phyloP scores from a whole-genome alignment of 30 jellyfish, hydroid and myxozoan genomes.

The Turritopsis dohrnii region DNA sequence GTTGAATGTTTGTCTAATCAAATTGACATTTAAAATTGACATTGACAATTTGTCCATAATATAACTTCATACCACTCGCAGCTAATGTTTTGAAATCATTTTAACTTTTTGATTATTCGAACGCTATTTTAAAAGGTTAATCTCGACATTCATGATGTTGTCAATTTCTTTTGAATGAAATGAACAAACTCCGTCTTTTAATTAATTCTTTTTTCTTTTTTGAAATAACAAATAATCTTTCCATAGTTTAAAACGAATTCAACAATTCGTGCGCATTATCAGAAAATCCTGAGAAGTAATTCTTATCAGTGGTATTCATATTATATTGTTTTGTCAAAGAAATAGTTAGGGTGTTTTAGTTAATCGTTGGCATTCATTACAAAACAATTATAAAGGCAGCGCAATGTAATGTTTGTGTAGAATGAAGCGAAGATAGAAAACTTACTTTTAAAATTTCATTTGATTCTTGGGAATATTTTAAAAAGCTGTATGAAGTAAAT shows the following conservation, averaged over 20 bases:
- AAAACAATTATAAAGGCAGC: not conserved
- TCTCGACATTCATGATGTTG: not conserved
- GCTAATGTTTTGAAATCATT: not conserved
- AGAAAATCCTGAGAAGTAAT: not conserved
- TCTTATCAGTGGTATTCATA: not conserved
- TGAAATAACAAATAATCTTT: not conserved
- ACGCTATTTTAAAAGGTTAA: too few species aligned
- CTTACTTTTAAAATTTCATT: too few species aligned
- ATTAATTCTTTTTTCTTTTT: not conserved
- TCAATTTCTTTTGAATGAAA: not conserved
- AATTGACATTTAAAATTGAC: too few species aligned
- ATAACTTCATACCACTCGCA: too few species aligned
- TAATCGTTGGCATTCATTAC: not conserved
- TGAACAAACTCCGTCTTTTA: not conserved
- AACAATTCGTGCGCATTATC: not conserved
- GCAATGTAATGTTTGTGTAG: too few species aligned
- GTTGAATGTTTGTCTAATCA: too few species aligned
- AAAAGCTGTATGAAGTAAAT: too few species aligned
- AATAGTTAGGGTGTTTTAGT: not conserved
- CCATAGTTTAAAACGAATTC: not conserved
- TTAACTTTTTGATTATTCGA: not conserved
- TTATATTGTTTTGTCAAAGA: not conserved
- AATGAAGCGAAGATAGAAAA: too few species aligned
- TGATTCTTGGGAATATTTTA: too few species aligned
- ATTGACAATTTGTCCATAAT: too few species aligned